phyloP scores from a whole-genome alignment of 92 coral and sea anemone species.

The Epizoanthus fatuus region DNA sequence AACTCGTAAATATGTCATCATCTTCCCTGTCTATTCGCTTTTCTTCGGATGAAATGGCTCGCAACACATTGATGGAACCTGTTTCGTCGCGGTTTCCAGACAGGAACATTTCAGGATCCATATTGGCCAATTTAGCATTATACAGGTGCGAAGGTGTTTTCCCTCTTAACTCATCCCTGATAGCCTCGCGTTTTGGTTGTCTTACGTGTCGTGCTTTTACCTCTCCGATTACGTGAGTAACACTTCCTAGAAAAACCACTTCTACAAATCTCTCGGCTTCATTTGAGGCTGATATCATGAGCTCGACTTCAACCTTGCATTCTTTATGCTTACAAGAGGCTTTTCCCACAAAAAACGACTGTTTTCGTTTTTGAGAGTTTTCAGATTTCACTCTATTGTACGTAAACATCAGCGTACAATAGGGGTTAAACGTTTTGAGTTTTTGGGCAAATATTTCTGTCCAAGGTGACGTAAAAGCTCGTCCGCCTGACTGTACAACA shows the following conservation, averaged over 20 bases:
- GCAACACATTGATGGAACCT: slow-evolving; percentile 21
- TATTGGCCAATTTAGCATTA: not conserved
- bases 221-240: slow-evolving; percentile 16
- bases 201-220: slow-evolving; percentile 23
- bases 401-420: slow-evolving; percentile 29
- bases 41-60: slow-evolving; percentile 25
- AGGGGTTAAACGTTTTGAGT: slow-evolving; percentile 20
- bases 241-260: not conserved
- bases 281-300: slow-evolving; percentile 2
- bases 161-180: not conserved
- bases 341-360: slow-evolving; percentile 35
- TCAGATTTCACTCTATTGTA: slow-evolving; percentile 17
- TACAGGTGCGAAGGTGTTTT: slow-evolving; percentile 25
- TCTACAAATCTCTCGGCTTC: slow-evolving; percentile 12
- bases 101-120: slow-evolving; percentile 20
- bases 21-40: slow-evolving; percentile 6
- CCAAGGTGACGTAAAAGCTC: slow-evolving; percentile 37
- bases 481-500: not conserved
- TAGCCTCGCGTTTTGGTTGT: slow-evolving; percentile 9
- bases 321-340: slow-evolving; percentile 21
- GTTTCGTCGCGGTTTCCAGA: slow-evolving; percentile 48
- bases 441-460: slow-evolving; percentile 32
- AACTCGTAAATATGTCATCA: slow-evolving; percentile 24
- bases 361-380: not conserved
- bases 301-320: slow-evolving; percentile 19